Percentiles rank a stretch among this genome's conserved stretches.
phyloP scores from a whole-genome alignment of 2,888 invertebrate species.

The Cecidostiba fungosa region DNA sequence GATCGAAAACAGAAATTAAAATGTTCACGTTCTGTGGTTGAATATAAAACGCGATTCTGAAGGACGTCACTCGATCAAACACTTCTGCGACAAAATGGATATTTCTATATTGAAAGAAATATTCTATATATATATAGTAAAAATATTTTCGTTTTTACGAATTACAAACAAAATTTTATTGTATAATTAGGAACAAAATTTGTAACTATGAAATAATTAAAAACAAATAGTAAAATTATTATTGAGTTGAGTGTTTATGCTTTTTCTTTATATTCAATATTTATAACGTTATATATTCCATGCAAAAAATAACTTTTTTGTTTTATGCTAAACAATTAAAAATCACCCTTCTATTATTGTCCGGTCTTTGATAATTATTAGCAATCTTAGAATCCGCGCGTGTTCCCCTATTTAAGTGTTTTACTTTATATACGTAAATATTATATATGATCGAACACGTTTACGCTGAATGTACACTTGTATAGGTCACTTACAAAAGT shows the following conservation, averaged over 20 bases:
- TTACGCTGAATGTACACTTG: conserved; percentile 65
- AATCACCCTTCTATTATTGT: neutral
- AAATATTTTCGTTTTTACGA: too few relatives aligned
- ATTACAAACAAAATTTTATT: too few relatives aligned
- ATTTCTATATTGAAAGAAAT: neutral
- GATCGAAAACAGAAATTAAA: neutral
- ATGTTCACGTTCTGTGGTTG: neutral
- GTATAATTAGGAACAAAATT: too few relatives aligned
- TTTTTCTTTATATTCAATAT: neutral
- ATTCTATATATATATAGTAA: too few relatives aligned
- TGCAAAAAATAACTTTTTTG: neutral
- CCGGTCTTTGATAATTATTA: conserved; percentile 4
- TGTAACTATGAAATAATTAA: neutral
- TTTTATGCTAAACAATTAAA: neutral
- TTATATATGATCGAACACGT: conserved; percentile 68
- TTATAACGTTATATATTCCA: neutral
- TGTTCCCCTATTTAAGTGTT: conserved; percentile 67
- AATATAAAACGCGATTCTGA: neutral
- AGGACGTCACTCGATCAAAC: conserved; percentile 1
- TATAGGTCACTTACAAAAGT: conserved; percentile 65
- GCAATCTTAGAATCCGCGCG: neutral
- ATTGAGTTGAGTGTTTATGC: neutral
- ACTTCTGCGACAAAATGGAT: neutral
- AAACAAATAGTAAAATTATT: neutral
- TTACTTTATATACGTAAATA: conserved; percentile 62